These are phyloP conservation scores for Zosterops lateralis DNA, from an alignment of 2,113 vertebrate species.

Conservation along the genomic window DNA sequence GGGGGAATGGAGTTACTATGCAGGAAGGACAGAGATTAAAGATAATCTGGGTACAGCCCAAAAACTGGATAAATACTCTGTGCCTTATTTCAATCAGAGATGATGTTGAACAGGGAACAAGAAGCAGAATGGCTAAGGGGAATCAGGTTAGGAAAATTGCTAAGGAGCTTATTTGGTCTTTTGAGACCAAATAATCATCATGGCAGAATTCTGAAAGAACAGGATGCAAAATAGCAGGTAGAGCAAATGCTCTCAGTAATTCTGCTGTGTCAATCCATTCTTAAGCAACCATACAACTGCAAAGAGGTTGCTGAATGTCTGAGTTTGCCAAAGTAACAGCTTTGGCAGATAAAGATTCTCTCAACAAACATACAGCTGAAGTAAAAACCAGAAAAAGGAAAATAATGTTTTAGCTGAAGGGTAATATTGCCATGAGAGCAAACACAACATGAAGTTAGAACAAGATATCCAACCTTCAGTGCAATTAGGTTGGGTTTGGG, in stretches of 20 bases:
- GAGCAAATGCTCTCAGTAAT: neutral
- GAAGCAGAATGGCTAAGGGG: neutral
- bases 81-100: neutral
- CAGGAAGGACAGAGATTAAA: constrained; percentile 9
- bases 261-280: neutral
- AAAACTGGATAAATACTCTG: neutral
- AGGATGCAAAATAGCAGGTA: neutral
- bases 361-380: neutral
- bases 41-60: neutral
- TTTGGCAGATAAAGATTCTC: neutral
- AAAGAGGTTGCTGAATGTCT: neutral
- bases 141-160: neutral
- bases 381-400: neutral
- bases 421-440: neutral
- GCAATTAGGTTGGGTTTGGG: neutral
- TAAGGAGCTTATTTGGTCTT: constrained; percentile 36
- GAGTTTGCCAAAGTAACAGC: neutral
- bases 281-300: neutral
- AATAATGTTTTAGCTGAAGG: neutral
- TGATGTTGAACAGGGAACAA: neutral
- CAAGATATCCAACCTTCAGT: neutral
- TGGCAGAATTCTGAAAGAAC: neutral
- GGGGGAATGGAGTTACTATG: neutral
- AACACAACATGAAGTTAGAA: neutral
- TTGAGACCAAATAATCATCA: neutral